Base-by-base conservation (phyloP, 2,797 vertebrate species). In the Bufotes viridis region DNA sequence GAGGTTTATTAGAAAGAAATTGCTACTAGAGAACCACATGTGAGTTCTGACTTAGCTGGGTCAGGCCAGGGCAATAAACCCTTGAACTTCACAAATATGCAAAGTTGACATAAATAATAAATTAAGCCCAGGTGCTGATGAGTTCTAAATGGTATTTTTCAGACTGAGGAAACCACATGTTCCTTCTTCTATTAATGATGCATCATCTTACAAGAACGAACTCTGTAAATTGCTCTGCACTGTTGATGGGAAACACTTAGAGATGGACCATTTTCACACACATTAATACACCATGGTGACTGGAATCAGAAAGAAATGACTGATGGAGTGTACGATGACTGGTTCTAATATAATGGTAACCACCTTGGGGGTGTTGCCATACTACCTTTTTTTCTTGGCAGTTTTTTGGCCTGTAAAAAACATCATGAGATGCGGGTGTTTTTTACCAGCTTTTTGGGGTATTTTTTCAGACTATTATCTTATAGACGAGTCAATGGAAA, bases 41-140 rank as follows among this genome's bases (percentile, higher is more conserved):
- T 95, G 94, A 95, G 93, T 94, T 95, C 93, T 94, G 91, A 94
- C 94, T 96, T 95, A 93, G 94, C 94, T 94, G 95, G 95, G 95
- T 95, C 95, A 96, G 93, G 93, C 93, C 92, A 92, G 95, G 94
- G 94, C 93, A 95, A 94, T 95, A 96, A 95, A 96, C 95, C 95
- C 94, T 94, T 96, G 95, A 95, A 96, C 96, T 94, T 95, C 94
- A 95, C 95, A 96, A 96, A 96, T 96, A 96, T 95, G 94, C 94
- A 95, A 96, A 96, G 94, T 94, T 95, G 94, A 95, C 95, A 95
- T 95, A 95, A 96, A 96, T 95, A 96, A 96, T 94, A 96, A 95
- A 96, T 96, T 95, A 96, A 95, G 94, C 92, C 91, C 94, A 94
- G 94, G 88, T 89, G 88, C 88, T 86, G 88, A 89, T 89, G 85